A percentile compares a stretch with the other conserved stretches of the same genome.
These are phyloP conservation scores for Agriopis aurantiaria DNA, from an alignment of 2,888 invertebrate species.

Conservation along the genomic window DNA sequence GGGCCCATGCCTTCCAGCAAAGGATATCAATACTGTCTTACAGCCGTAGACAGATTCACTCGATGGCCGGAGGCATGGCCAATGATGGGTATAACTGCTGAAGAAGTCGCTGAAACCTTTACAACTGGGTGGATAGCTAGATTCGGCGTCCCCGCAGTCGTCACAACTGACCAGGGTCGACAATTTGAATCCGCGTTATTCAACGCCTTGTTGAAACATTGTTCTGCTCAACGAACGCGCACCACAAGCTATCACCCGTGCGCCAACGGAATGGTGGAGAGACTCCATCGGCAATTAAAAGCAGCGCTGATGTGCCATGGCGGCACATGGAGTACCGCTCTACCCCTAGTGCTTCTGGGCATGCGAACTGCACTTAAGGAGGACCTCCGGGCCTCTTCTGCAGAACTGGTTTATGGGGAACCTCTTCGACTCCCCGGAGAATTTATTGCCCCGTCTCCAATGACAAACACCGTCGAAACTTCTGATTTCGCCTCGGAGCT, in stretches of 20 bases:
- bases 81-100: not conserved
- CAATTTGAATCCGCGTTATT: conserved; percentile 8
- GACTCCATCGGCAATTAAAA: conserved; percentile 2
- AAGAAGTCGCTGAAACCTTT: not conserved
- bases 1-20: not conserved
- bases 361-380: conserved; percentile 15
- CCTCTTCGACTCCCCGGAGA: conserved; percentile 8
- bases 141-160: not conserved
- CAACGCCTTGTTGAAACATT: not conserved
- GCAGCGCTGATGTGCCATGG: conserved; percentile 14
- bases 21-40: not conserved
- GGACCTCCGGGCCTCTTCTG: conserved; percentile 2
- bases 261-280: conserved; percentile 17
- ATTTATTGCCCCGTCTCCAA: not conserved
- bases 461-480: not conserved
- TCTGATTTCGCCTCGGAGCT: not conserved
- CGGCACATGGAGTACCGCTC: not conserved
- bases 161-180: conserved; percentile 6
- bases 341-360: conserved; percentile 10
- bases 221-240: not conserved
- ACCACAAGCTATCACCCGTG: conserved; percentile 3
- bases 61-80: conserved; percentile 7
- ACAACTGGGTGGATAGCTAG: not conserved
- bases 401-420: conserved; percentile 15
- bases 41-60: not conserved